These are phyloP conservation scores for Chorisops tibialis DNA, from an alignment of 2,888 invertebrate species.

Conservation along the genomic window DNA sequence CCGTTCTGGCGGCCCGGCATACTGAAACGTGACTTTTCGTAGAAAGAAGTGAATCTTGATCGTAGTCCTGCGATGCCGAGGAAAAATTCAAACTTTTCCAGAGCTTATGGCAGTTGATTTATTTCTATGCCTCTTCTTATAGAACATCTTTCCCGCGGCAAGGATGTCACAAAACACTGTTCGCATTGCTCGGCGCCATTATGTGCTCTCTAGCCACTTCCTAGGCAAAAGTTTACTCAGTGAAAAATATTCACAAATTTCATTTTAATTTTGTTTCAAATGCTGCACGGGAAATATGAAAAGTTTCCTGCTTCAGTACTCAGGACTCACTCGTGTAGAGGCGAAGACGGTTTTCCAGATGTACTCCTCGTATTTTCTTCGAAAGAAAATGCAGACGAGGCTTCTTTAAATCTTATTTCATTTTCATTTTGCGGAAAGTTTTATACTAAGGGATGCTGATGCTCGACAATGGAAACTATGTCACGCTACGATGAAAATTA, in stretches of 20 bases:
- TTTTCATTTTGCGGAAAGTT: neutral
- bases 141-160: slow-evolving; percentile 22
- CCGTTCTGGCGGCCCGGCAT: slow-evolving; percentile 6
- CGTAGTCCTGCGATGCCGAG: too few species aligned
- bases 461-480: too few species aligned
- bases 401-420: neutral
- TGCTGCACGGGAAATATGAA: slow-evolving; percentile 26
- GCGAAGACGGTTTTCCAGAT: neutral
- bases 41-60: slow-evolving; percentile 13
- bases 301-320: slow-evolving; percentile 17
- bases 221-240: neutral
- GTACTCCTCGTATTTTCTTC: neutral
- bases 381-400: neutral
- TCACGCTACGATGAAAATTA: neutral
- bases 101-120: slow-evolving; percentile 30
- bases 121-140: slow-evolving; percentile 29
- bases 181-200: neutral
- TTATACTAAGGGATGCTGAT: too few species aligned
- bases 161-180: neutral
- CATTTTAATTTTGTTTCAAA: slow-evolving; percentile 28
- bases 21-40: slow-evolving; percentile 26
- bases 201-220: neutral
- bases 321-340: neutral
- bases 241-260: slow-evolving; percentile 26
- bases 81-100: slow-evolving; percentile 29